phyloP scores from a whole-genome alignment of 2,888 invertebrate species.

The Polylopha cassiicola region DNA sequence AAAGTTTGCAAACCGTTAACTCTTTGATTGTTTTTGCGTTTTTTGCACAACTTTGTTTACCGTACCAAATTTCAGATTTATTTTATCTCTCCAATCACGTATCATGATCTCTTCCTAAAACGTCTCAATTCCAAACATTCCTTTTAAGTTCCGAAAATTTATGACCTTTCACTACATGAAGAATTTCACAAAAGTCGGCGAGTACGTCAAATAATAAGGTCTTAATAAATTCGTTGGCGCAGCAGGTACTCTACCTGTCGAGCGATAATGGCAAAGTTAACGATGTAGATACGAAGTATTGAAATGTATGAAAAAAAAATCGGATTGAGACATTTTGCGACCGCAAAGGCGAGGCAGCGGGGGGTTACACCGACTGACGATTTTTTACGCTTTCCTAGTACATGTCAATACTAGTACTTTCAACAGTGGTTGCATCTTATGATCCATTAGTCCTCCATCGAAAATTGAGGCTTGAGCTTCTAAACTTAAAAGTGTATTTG shows the following conservation, averaged over 20 bases:
- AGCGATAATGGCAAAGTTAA: slow-evolving; percentile 41
- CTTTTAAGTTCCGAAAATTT: slow-evolving; percentile 7
- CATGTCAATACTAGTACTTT: slow-evolving; percentile 47
- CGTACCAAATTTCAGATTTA: slow-evolving; percentile 1
- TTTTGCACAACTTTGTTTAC: slow-evolving; percentile 5
- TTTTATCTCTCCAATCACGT: not conserved
- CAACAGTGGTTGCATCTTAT: no score
- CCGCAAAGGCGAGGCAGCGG: slow-evolving; percentile 66
- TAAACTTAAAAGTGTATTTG: no score
- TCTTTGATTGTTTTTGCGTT: slow-evolving; percentile 7
- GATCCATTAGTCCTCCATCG: no score
- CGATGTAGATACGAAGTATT: slow-evolving; percentile 34
- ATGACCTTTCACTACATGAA: slow-evolving; percentile 15
- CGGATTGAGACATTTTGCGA: slow-evolving; percentile 68
- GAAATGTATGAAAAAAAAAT: slow-evolving; percentile 9
- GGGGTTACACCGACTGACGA: slow-evolving; percentile 54
- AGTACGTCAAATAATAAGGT: slow-evolving; percentile 27
- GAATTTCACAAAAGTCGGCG: slow-evolving; percentile 26
- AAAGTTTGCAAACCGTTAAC: slow-evolving; percentile 18
- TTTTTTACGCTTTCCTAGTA: slow-evolving; percentile 51
- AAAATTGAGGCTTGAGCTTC: no score
- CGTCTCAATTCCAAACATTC: no score
- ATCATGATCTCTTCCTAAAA: not conserved
- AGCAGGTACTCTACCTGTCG: slow-evolving; percentile 51
- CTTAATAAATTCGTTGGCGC: slow-evolving; percentile 53